Percentiles rank a stretch among this genome's conserved stretches.
phyloP scores from a whole-genome alignment of 2,888 invertebrate genomes.

The Drosophila seclusa region DNA sequence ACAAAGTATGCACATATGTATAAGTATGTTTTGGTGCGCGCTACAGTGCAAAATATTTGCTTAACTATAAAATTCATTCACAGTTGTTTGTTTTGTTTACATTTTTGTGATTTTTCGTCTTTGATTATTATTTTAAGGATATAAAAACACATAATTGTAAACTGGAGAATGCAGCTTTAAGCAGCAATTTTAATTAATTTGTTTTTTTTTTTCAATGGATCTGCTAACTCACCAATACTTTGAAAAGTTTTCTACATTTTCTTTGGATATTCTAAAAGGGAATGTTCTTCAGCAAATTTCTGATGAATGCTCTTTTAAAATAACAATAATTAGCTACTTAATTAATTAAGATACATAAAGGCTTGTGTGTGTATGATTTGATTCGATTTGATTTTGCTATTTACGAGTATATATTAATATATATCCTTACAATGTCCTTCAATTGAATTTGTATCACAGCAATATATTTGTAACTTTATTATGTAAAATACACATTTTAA shows the following conservation, averaged over 20 bases:
- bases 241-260: constrained; percentile 13
- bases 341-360: constrained; percentile 23
- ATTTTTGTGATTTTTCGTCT: constrained; percentile 6
- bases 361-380: constrained; percentile 20
- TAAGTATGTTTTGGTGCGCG: constrained; percentile 56
- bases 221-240: constrained; percentile 4
- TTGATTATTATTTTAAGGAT: constrained; percentile 14
- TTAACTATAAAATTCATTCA: constrained; percentile 71
- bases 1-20: constrained; percentile 30
- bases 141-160: constrained; percentile 4
- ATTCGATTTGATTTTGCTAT: constrained; percentile 47
- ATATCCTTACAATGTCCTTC: constrained; percentile 70
- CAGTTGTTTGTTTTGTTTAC: constrained; percentile 42
- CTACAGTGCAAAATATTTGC: constrained; percentile 77
- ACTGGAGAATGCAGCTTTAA: constrained; percentile 7
- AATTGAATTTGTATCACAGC: constrained; percentile 85
- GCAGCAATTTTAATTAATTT: constrained; percentile 3
- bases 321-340: constrained; percentile 17
- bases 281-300: constrained; percentile 61
- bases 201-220: background rate
- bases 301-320: constrained; percentile 26
- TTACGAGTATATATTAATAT: constrained; percentile 43
- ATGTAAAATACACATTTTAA: constrained; percentile 38
- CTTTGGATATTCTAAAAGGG: constrained; percentile 11
- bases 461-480: constrained; percentile 76